Evolutionary conservation across 2,113 vertebrate species (phyloP).

Genomic region (Plectropomus leopardus): DNA sequence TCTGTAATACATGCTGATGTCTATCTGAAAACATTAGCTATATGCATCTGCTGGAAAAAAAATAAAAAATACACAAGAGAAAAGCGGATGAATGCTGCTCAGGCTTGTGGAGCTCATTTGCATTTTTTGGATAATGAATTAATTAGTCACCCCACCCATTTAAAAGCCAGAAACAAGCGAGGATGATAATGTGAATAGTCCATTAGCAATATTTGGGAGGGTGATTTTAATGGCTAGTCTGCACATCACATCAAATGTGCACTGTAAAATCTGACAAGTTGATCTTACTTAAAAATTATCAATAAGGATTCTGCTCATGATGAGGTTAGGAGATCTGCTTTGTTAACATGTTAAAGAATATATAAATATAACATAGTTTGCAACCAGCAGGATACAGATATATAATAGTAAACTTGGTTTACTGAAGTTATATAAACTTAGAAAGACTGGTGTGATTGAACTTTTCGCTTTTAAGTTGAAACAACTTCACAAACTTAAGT

Average conservation of each 20-base stretch:
- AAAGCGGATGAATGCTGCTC: conserved; percentile 56
- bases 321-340: too few relatives aligned
- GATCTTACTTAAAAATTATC: too few relatives aligned
- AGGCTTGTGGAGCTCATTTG: conserved; percentile 78
- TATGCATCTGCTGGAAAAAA: conserved; percentile 21
- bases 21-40: conserved; percentile 18
- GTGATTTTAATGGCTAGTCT: conserved; percentile 41
- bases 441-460: too few relatives aligned
- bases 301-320: too few relatives aligned
- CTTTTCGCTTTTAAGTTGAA: too few relatives aligned
- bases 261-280: too few relatives aligned
- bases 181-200: conserved; percentile 67
- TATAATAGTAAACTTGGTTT: too few relatives aligned
- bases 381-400: too few relatives aligned
- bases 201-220: conserved; percentile 67
- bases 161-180: conserved; percentile 69
- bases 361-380: too few relatives aligned
- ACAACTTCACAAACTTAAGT: too few relatives aligned
- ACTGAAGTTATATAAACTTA: too few relatives aligned
- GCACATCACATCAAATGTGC: conserved; percentile 40
- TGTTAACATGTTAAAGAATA: too few relatives aligned
- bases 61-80: conserved; percentile 32
- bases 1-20: conserved; percentile 31
- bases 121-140: conserved; percentile 86
- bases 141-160: conserved; percentile 82